These are phyloP conservation scores for Pyrrhia umbra DNA, from an alignment of 2,888 invertebrate genomes.

Conservation along the genomic window DNA sequence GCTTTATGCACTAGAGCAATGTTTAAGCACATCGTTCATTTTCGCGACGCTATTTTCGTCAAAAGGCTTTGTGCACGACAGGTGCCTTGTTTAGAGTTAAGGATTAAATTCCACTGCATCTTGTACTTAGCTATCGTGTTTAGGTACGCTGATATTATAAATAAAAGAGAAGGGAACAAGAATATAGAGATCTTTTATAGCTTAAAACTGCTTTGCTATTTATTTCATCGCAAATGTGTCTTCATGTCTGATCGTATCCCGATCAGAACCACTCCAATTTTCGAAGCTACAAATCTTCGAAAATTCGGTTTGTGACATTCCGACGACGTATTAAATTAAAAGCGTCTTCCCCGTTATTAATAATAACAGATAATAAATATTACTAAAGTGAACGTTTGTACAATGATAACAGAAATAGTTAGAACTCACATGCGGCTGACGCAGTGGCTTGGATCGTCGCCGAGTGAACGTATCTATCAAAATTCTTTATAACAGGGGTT, in stretches of 20 bases:
- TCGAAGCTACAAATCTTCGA: no score
- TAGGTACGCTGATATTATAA: no score
- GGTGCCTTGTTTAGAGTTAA: not conserved
- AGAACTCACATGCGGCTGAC: conserved; percentile 11
- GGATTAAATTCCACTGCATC: not conserved
- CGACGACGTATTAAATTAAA: not conserved
- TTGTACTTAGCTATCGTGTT: not conserved
- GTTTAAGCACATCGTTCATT: no score
- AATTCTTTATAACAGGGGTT: conserved; percentile 32
- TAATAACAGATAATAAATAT: conserved; percentile 4
- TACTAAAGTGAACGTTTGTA: conserved; percentile 12
- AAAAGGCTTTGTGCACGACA: not conserved
- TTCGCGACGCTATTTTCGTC: not conserved
- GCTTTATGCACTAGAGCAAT: conserved; percentile 7
- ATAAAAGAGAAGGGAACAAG: no score
- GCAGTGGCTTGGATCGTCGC: conserved; percentile 50
- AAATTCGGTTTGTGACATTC: not conserved
- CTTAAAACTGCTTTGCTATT: not conserved
- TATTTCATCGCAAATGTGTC: not conserved
- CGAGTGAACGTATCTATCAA: conserved; percentile 42
- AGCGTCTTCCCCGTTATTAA: conserved; percentile 19
- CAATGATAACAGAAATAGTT: conserved; percentile 55
- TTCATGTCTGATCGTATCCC: no score
- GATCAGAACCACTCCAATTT: no score
- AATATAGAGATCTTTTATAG: no score